These are phyloP conservation scores for Eupithecia centaureata DNA, from an alignment of 2,888 invertebrate species.

Conservation along the genomic window DNA sequence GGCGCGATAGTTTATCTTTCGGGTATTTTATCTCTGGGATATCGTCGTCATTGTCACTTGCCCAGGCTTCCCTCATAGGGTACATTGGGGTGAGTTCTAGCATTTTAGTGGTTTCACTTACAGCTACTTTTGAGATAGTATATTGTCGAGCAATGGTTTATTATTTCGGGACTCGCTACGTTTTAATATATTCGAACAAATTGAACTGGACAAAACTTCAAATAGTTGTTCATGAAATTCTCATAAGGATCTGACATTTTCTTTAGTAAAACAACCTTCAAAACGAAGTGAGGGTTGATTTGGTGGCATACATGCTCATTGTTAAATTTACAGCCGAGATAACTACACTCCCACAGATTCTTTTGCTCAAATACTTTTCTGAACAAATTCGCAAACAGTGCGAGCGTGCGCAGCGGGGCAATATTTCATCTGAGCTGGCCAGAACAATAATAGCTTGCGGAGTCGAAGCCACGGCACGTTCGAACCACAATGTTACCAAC, in stretches of 20 bases:
- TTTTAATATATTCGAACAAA: neutral
- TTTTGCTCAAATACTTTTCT: conserved; percentile 77
- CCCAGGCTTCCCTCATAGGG: conserved; percentile 58
- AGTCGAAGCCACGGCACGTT: conserved; percentile 83
- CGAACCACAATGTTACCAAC: conserved; percentile 77
- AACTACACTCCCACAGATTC: conserved; percentile 63
- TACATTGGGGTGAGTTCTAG: conserved; percentile 55
- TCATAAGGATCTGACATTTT: neutral
- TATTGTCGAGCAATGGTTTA: neutral
- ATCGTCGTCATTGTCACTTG: conserved; percentile 70
- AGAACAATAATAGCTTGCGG: conserved; percentile 82
- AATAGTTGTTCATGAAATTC: neutral
- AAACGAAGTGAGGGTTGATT: neutral
- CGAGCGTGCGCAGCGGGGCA: conserved; percentile 79
- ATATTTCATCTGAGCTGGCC: conserved; percentile 83
- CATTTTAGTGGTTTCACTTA: conserved; percentile 44
- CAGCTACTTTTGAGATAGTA: conserved; percentile 19
- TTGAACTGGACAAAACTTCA: too few species aligned
- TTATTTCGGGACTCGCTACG: neutral
- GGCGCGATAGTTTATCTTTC: conserved; percentile 80
- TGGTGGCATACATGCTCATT: conserved; percentile 45
- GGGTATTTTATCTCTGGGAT: conserved; percentile 70
- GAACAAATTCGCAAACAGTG: conserved; percentile 78
- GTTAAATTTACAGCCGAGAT: conserved; percentile 68
- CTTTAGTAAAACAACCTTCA: neutral